Evolutionary conservation across 92 coral and sea anemone species (phyloP).

Genomic region (Montipora capitata): DNA sequence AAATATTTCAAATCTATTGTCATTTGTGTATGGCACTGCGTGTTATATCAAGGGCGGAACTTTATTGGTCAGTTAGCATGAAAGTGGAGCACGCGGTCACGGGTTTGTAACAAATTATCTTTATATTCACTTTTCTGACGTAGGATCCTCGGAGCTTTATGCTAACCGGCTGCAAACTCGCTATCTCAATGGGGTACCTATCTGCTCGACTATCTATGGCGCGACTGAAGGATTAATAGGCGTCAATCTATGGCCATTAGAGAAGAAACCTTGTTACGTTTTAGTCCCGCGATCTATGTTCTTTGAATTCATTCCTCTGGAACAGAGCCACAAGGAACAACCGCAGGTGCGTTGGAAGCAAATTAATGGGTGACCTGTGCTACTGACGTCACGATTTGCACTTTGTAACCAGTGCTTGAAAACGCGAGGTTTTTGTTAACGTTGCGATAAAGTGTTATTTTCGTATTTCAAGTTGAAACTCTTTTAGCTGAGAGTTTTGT

Average conservation of each 20-base stretch:
- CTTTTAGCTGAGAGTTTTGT: no score
- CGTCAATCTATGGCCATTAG: constrained; percentile 71
- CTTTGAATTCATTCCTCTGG: constrained; percentile 63
- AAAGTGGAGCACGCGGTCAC: no score
- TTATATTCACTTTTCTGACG: background rate
- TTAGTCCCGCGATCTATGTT: constrained; percentile 72
- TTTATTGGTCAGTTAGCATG: no score
- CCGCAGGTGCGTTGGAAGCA: constrained; percentile 28
- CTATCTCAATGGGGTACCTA: constrained; percentile 32
- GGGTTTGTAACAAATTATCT: no score
- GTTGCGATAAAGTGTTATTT: no score
- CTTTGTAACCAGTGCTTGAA: no score
- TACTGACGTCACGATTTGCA: no score
- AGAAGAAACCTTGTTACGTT: constrained; percentile 42
- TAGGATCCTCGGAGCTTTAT: constrained; percentile 71
- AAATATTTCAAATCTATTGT: no score
- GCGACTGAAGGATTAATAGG: constrained; percentile 72
- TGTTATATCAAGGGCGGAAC: no score
- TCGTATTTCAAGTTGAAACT: background rate
- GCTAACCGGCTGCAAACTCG: constrained; percentile 36
- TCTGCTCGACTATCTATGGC: constrained; percentile 68
- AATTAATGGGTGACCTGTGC: no score
- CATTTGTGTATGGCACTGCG: no score
- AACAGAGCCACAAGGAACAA: constrained; percentile 52
- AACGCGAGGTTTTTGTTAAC: no score